A percentile compares a stretch with the other conserved stretches of the same genome.
Conservation (phyloP, 2,888 invertebrate species). For the Trachelus stipa region DNA sequence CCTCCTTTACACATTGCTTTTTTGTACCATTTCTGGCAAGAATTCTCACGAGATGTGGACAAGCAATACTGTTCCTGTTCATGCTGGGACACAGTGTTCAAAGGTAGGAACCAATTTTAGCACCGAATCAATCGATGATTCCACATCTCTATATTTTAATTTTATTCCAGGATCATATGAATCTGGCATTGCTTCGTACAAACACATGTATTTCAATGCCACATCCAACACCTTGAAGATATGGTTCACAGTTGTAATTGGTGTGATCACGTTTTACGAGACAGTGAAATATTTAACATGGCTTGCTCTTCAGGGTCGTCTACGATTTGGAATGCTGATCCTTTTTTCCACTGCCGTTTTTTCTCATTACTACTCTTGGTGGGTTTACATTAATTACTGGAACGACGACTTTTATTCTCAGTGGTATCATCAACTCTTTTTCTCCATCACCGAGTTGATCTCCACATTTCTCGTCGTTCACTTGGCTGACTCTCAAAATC, state of each 20-base stretch:
- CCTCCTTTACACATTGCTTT: constrained; percentile 74
- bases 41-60: constrained; percentile 75
- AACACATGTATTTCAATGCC: constrained; percentile 79
- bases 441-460: constrained; percentile 72
- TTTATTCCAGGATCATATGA: constrained; percentile 73
- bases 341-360: constrained; percentile 74
- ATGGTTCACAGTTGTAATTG: constrained; percentile 73
- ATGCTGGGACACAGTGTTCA: constrained; percentile 83
- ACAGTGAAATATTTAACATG: constrained; percentile 71
- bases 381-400: constrained; percentile 78
- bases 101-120: constrained; percentile 67
- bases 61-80: constrained; percentile 76
- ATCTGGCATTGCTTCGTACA: constrained; percentile 76
- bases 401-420: constrained; percentile 79
- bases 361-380: constrained; percentile 79
- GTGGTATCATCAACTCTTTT: constrained; percentile 77
- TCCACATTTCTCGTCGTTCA: constrained; percentile 73
- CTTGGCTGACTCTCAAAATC: constrained; percentile 69
- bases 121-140: background rate
- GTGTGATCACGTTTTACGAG: constrained; percentile 73
- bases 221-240: constrained; percentile 76
- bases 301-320: constrained; percentile 68
- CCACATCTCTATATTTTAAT: constrained; percentile 24
- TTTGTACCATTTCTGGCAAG: constrained; percentile 76
- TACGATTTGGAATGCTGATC: constrained; percentile 73